Base-by-base conservation (phyloP, 2,888 invertebrate species). In the Drosophila recens region DNA sequence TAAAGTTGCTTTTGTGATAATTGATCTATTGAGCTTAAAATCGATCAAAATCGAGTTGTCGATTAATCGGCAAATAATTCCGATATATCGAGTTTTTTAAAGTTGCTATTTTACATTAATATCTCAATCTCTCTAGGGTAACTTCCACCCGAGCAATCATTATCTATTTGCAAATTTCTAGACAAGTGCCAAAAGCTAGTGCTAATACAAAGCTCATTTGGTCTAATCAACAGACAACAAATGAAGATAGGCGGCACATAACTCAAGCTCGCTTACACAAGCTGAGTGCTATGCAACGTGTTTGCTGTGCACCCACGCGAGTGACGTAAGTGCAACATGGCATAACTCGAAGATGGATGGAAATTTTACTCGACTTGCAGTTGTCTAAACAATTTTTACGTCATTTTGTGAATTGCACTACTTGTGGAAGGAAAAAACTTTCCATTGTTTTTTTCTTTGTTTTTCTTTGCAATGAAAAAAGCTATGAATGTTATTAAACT, bases 331-430 rank as follows among this genome's bases (percentile, higher is more conserved):
- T 66, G 58, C 58, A 65, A 63, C 53, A 23, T 43, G 36, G 33
- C 67, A 61, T 58, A 46, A 38, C 36, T 40, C 10, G 4, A 49
- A 53, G 54, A 48, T 42, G 30, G 20, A 48, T 34, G 66, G 40
- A 72, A 67, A 69, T 46, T 40, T 45, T 49, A 23, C 49, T 43
- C 34, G 42, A 56, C 62, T 48, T 62, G 38, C 61, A 75, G 56
- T 70, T 75, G 73, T 76, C 73, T 61, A 56, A 71, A 74, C 68
- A 78, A 82, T 79, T 79, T 53, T 59, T 43, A 65, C 75, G 87
- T 75, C 79, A 77, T 53, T 68, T 77, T 58, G 68, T 64, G 40
- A 67, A 63, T n/a, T 48, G 64, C 53, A 27, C 33, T 23, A 30
- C 15, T 33, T 43, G 56, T 17, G 17, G 9, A 4, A 17, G 27